Base-by-base conservation (phyloP, 2,797 vertebrate species). In the Lepus oiostolus region DNA sequence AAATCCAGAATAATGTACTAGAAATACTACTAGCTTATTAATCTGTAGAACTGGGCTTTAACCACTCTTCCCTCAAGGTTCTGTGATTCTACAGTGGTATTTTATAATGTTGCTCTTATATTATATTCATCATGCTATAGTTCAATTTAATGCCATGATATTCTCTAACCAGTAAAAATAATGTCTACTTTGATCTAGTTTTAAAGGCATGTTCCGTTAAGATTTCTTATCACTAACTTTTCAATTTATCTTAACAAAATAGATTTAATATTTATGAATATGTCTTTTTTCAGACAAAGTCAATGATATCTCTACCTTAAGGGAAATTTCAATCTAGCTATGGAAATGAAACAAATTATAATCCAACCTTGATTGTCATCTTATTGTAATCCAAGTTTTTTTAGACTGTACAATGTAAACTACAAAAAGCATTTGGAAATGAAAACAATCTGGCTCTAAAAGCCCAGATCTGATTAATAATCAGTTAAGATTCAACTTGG, bases 281-380 rank as follows among this genome's bases (percentile, higher is more conserved):
- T 22, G 60, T 0, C 52, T 85, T 82, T 90, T 88, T 81, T 54
- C 16, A 54, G 82, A 68, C 1, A 26, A 93, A 76, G 30, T 80
- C 54, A 93, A 84, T 38, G 67, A 71, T 85, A 75, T 84, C 87
- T 94, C 76, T 63, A 3, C 14, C 35, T 54, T 86, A 38, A 42
- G 81, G 54, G 47, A 93, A 93, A 91, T 84, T 92, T 94, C 50
- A 94, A 11, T 58, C 54, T 83, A 81, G 50, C 62, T 84, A 72
- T 16, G 83, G 58, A 94, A 84, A 76, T 93, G 35, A 88, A 67
- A 79, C 13, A 85, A 93, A 90, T 93, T 83, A 54, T 67, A 76
- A 71, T 70, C 60, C 52, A 67, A 94, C 89, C 13, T 68, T 68
- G 21, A 38, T 94, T 68, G 52, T 14, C 60, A 82, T n/a, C 50